Evolutionary conservation across 2,113 vertebrate genomes (phyloP).

Genomic region (Lichenostomus cassidix): DNA sequence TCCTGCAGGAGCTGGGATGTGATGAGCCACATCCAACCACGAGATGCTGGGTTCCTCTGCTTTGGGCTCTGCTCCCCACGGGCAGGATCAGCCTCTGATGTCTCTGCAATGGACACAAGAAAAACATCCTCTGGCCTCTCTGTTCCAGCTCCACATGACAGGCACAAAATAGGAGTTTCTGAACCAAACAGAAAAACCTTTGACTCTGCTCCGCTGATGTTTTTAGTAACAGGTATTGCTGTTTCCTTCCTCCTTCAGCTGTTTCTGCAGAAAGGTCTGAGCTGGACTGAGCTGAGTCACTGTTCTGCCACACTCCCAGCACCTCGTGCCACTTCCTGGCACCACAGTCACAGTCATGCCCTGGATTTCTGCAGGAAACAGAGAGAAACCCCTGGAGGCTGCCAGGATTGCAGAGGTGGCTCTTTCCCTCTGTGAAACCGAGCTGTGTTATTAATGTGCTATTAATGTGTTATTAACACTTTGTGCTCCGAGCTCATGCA

Average conservation of each 20-base stretch:
- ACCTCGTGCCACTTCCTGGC: background rate
- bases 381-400: background rate
- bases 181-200: background rate
- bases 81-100: background rate
- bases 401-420: background rate
- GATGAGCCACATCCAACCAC: background rate
- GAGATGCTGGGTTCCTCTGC: background rate
- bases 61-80: accelerated
- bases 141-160: accelerated
- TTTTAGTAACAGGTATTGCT: background rate
- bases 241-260: slow-evolving; percentile 20
- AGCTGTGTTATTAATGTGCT: background rate
- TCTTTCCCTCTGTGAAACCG: background rate
- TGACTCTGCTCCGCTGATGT: background rate
- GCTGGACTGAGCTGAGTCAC: background rate
- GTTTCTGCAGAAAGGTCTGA: slow-evolving; percentile 10
- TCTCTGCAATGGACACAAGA: background rate
- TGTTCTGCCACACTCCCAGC: background rate
- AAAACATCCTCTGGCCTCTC: background rate
- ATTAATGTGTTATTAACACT: background rate
- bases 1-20: accelerated
- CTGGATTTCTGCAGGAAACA: background rate
- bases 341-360: background rate
- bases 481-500: background rate
- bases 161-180: background rate